Evolutionary conservation across 2,113 vertebrate species (phyloP), one percentile per base, ranked within the genome.

Genomic region (Platysteira castanea): DNA sequence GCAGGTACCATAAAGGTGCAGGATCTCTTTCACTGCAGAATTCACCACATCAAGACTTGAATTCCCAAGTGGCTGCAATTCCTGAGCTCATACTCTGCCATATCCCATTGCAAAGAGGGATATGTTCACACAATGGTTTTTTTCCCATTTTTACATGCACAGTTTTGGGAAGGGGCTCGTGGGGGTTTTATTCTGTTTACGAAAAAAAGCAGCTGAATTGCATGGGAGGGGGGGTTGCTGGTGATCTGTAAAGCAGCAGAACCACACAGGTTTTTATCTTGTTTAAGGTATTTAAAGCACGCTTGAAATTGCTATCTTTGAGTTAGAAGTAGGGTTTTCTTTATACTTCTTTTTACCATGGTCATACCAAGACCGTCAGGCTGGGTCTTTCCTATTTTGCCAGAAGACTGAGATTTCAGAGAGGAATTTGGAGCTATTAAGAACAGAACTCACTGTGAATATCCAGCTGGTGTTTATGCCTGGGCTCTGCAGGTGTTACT

Each of bases 181-280:
- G 42, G 35, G 54, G 10, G 22, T 37, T 90, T 90, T 49, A 70
- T 77, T 84, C 71, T 67, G 73, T 83, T 96, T 77, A 50, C 79
- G 33, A 30, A 64, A 60, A 49, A 60, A 52, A 64, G 56, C 54
- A 54, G 14, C 42, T 49, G 4, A 56, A 46, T 71, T 93, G 89
- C 76, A 74, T 77, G 78, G 17, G 6, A 20, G 63, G 19, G 8
- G n/a, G 13, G 12, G 5, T 50, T 60, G 15, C 28, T 69, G 82
- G 37, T 73, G 50, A 54, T 53, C 85, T 71, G 15, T 76, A 22
- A 92, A 73, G 77, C 52, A 53, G 80, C 90, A 81, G 68, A 90
- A 81, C 53, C 10, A 11, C 68, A 24, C 23, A 42, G 68, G 68
- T 54, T 89, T 96, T 90, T 86, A 11, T 82, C 63, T 79, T 68